Percentiles rank a stretch among this genome's conserved stretches.
Evolutionary conservation across 2,113 vertebrate species (phyloP).

Genomic region (Sapajus apella): DNA sequence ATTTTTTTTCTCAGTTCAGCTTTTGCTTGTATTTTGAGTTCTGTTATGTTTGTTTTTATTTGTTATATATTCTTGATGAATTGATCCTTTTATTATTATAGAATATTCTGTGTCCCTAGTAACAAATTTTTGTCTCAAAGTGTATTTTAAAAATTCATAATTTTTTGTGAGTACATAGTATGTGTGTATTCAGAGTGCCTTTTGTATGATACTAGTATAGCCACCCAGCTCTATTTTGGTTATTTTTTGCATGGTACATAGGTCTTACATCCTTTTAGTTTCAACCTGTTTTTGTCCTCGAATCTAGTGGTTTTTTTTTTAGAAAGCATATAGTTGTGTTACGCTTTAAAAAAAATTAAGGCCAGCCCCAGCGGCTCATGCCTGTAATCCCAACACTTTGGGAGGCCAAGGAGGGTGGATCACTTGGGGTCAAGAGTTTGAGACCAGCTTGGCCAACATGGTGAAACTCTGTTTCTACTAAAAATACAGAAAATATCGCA

Average conservation of each 20-base stretch:
- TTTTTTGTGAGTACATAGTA: too few relatives aligned
- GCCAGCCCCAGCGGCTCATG: too few relatives aligned
- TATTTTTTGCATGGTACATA: background rate
- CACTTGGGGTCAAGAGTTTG: too few relatives aligned
- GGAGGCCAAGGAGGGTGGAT: too few relatives aligned
- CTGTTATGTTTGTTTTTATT: background rate
- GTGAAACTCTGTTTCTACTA: too few relatives aligned
- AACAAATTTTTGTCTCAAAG: background rate
- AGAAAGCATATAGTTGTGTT: background rate
- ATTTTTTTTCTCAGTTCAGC: background rate
- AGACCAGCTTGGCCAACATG: too few relatives aligned
- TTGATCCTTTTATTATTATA: background rate
- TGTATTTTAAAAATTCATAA: background rate
- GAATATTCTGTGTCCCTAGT: background rate
- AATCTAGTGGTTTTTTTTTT: conserved; percentile 1
- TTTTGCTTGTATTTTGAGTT: conserved; percentile 20
- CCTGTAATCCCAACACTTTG: too few relatives aligned
- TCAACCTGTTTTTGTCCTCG: background rate
- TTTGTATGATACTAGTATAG: background rate
- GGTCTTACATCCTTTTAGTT: background rate
- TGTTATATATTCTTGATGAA: background rate
- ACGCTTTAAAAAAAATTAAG: background rate
- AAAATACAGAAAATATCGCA: too few relatives aligned
- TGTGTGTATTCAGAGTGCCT: too few relatives aligned
- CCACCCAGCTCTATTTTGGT: background rate